phyloP scores from a whole-genome alignment of 2,113 vertebrate species.

The Nesogale talazaci region DNA sequence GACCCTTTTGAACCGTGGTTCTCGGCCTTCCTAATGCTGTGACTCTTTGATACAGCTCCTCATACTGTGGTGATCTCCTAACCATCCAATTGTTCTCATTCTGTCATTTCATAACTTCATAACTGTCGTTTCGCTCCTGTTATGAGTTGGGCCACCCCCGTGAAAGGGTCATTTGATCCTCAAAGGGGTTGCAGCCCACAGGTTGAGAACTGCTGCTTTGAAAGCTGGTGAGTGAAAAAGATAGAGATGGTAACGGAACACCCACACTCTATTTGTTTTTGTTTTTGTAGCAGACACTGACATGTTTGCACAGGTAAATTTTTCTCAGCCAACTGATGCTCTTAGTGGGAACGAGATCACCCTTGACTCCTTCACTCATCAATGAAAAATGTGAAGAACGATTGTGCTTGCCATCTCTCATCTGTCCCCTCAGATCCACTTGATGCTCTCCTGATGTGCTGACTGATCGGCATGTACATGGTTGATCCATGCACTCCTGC shows the following conservation, averaged over 20 bases:
- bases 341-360: neutral
- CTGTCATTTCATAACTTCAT: too few relatives aligned
- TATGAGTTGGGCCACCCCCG: too few relatives aligned
- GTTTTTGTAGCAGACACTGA: neutral
- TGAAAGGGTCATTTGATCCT: too few relatives aligned
- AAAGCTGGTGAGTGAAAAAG: neutral
- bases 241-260: neutral
- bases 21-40: too few relatives aligned
- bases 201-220: too few relatives aligned
- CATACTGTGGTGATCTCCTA: too few relatives aligned
- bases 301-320: neutral
- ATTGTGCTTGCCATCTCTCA: neutral
- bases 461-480: neutral
- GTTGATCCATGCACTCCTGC: neutral
- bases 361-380: neutral
- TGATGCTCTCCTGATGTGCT: neutral
- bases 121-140: too few relatives aligned
- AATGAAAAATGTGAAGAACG: neutral
- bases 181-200: too few relatives aligned
- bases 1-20: neutral
- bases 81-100: too few relatives aligned
- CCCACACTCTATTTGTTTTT: fast-evolving
- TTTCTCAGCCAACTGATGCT: neutral
- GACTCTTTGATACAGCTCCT: too few relatives aligned
- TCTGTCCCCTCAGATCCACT: neutral